Conservation (phyloP, 2,113 vertebrate genomes). For the Mugil cephalus region DNA sequence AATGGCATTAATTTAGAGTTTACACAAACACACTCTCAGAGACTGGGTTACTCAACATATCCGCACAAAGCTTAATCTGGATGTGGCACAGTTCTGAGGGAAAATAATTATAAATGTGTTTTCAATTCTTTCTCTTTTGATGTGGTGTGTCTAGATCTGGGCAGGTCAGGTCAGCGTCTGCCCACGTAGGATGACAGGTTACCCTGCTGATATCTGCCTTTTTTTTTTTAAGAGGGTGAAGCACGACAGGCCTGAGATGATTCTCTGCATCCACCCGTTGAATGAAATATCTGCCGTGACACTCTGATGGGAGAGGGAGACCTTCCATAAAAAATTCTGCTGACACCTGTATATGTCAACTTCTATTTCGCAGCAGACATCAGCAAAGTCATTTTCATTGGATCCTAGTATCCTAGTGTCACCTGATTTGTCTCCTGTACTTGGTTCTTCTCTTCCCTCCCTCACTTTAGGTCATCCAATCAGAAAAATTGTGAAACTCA, state of each 20-base stretch:
- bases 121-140: constrained; percentile 2
- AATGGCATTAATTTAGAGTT: background rate
- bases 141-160: constrained; percentile 6
- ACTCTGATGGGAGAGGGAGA: constrained; percentile 56
- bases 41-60: constrained; percentile 16
- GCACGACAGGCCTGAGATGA: constrained; percentile 54
- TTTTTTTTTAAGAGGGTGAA: constrained; percentile 65
- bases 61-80: constrained; percentile 11
- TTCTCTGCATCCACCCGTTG: constrained; percentile 57
- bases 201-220: constrained; percentile 74
- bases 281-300: constrained; percentile 78
- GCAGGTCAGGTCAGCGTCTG: constrained; percentile 22
- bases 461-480: background rate
- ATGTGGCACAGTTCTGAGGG: constrained; percentile 21
- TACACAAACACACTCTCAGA: background rate
- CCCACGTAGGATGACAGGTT: constrained; percentile 49
- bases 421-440: constrained; percentile 22
- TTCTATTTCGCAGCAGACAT: constrained; percentile 67
- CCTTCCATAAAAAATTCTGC: constrained; percentile 75
- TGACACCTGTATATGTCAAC: constrained; percentile 68
- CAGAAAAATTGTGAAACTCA: background rate
- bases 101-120: constrained; percentile 32
- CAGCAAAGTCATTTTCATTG: constrained; percentile 59
- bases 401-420: constrained; percentile 16
- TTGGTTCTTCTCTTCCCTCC: background rate